A percentile compares a stretch with the other conserved stretches of the same genome.
These are phyloP conservation scores for Rostratula benghalensis DNA, from an alignment of 2,113 vertebrate genomes.

Conservation along the genomic window DNA sequence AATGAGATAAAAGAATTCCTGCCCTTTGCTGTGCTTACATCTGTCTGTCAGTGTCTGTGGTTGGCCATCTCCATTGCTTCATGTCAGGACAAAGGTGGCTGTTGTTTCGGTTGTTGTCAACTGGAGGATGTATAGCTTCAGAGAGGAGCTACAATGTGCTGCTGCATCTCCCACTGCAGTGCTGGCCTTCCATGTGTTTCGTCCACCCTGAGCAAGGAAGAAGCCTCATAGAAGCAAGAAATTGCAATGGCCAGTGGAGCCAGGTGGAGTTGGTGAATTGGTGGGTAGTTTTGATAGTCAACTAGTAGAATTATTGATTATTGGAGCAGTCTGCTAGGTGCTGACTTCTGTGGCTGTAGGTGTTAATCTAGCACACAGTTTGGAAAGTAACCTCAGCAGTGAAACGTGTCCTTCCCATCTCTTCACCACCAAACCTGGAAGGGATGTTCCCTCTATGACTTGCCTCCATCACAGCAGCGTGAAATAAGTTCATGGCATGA, in stretches of 20 bases:
- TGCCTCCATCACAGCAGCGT: background rate
- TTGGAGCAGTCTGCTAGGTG: background rate
- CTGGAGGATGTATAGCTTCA: background rate
- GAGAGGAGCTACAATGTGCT: background rate
- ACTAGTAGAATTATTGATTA: background rate
- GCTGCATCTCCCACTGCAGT: background rate
- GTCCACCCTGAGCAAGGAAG: background rate
- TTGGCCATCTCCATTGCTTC: background rate
- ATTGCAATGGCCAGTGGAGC: background rate
- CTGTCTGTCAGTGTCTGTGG: background rate
- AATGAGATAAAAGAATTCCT: background rate
- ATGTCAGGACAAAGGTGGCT: background rate
- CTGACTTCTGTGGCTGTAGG: background rate
- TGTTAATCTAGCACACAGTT: background rate
- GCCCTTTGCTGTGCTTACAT: background rate
- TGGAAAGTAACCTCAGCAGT: background rate
- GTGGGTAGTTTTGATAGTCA: background rate
- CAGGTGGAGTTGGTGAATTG: background rate
- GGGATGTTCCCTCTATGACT: background rate
- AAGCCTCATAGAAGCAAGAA: background rate
- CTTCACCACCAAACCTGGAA: background rate
- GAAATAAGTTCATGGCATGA: background rate
- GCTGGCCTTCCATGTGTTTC: background rate
- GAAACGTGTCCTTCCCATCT: background rate
- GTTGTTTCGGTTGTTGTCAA: background rate